Evolutionary conservation across 2,888 invertebrate species (phyloP).

Genomic region (Therioaphis trifolii): DNA sequence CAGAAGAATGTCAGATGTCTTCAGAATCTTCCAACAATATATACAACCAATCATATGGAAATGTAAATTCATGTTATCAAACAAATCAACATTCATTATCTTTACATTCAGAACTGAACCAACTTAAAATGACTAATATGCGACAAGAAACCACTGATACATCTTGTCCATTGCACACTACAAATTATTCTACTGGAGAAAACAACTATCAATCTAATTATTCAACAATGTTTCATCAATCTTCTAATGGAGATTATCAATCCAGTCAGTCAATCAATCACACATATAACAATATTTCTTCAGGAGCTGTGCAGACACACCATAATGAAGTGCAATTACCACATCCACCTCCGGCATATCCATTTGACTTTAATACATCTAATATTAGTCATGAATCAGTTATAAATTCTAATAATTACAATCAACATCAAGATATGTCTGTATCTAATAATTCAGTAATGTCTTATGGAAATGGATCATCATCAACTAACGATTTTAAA

Average conservation of each 20-base stretch:
- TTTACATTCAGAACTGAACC: slow-evolving; percentile 57
- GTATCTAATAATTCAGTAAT: slow-evolving; percentile 38
- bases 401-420: slow-evolving; percentile 42
- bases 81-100: slow-evolving; percentile 52
- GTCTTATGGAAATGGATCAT: slow-evolving; percentile 50
- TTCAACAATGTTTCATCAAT: slow-evolving; percentile 51
- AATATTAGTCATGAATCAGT: slow-evolving; percentile 42
- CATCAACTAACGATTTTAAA: slow-evolving; percentile 46
- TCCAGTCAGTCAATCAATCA: slow-evolving; percentile 19
- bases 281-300: slow-evolving; percentile 49
- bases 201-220: slow-evolving; percentile 51
- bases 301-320: slow-evolving; percentile 39
- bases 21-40: slow-evolving; percentile 50
- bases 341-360: slow-evolving; percentile 19
- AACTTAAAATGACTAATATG: slow-evolving; percentile 59
- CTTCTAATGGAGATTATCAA: slow-evolving; percentile 47
- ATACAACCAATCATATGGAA: slow-evolving; percentile 57
- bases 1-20: slow-evolving; percentile 71
- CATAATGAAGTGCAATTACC: slow-evolving; percentile 58
- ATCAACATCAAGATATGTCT: slow-evolving; percentile 47
- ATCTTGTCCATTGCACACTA: slow-evolving; percentile 45
- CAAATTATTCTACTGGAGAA: slow-evolving; percentile 29
- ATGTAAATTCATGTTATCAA: slow-evolving; percentile 50
- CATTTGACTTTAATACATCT: slow-evolving; percentile 40
- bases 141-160: slow-evolving; percentile 45